A percentile compares a stretch with the other conserved stretches of the same genome.
These are phyloP conservation scores for Lophotriccus pileatus DNA, from an alignment of 2,797 vertebrate genomes.

Conservation along the genomic window DNA sequence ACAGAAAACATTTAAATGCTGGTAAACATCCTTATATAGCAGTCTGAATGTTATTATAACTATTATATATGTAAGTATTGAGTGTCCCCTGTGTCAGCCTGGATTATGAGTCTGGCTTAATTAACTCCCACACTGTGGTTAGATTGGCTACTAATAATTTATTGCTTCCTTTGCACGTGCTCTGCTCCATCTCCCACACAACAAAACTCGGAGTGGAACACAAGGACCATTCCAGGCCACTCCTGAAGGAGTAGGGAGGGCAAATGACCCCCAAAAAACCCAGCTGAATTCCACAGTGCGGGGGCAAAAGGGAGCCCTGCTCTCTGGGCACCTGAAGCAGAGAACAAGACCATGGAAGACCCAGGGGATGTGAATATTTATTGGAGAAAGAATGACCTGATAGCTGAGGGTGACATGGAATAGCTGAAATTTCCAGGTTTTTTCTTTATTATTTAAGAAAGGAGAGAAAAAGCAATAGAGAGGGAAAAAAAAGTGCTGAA, in stretches of 20 bases:
- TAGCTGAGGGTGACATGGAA: no score
- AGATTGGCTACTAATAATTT: not conserved
- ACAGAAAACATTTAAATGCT: not conserved
- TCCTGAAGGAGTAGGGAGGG: not conserved
- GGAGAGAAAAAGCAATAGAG: not conserved
- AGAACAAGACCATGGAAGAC: not conserved
- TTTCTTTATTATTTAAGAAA: not conserved
- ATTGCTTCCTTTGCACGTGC: not conserved
- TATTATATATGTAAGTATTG: no score
- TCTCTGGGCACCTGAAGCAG: not conserved
- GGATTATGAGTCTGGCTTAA: not conserved
- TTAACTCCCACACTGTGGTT: not conserved
- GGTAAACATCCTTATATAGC: not conserved
- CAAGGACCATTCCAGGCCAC: not conserved
- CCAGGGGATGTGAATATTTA: not conserved
- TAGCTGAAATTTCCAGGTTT: not conserved
- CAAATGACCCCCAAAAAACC: not conserved
- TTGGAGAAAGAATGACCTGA: not conserved
- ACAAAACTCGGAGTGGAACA: not conserved
- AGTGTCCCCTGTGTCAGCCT: not conserved
- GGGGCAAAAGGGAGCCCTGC: rapidly evolving
- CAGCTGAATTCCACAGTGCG: not conserved
- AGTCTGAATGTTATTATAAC: not conserved
- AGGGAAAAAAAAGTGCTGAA: not conserved
- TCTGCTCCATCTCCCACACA: not conserved